Conservation (phyloP, 1,140 invertebrate species). For the Mizuhopecten yessoensis region DNA sequence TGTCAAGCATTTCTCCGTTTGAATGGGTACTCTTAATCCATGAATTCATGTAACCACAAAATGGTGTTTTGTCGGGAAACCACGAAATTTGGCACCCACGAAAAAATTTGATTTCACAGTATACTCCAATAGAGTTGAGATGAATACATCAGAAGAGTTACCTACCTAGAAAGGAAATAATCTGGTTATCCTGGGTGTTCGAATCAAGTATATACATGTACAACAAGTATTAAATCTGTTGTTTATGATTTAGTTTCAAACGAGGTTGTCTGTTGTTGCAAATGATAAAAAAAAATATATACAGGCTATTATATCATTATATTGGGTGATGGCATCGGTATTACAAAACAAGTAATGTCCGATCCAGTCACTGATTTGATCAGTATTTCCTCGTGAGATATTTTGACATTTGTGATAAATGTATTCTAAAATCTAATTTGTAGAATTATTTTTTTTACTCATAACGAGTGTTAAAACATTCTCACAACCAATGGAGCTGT, state of each 20-base stretch:
- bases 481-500: not conserved
- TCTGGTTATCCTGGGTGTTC: not conserved
- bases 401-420: not conserved
- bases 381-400: not conserved
- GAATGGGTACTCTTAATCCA: too few species aligned
- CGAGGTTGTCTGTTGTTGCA: not conserved
- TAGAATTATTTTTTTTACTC: not conserved
- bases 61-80: too few species aligned
- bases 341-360: not conserved
- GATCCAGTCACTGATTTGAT: not conserved
- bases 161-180: slow-evolving; percentile 1
- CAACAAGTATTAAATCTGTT: too few species aligned
- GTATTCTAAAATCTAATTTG: slow-evolving; percentile 5
- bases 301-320: not conserved
- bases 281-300: not conserved
- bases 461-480: too few species aligned
- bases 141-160: too few species aligned
- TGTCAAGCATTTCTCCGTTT: too few species aligned
- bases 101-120: too few species aligned
- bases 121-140: not conserved
- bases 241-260: not conserved
- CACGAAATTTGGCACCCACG: too few species aligned
- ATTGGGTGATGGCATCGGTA: not conserved
- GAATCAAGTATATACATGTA: too few species aligned
- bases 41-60: too few species aligned